A percentile compares a stretch with the other conserved stretches of the same genome.
These are phyloP conservation scores for Ursus arctos DNA, from an alignment of 2,113 vertebrate genomes.

Conservation along the genomic window DNA sequence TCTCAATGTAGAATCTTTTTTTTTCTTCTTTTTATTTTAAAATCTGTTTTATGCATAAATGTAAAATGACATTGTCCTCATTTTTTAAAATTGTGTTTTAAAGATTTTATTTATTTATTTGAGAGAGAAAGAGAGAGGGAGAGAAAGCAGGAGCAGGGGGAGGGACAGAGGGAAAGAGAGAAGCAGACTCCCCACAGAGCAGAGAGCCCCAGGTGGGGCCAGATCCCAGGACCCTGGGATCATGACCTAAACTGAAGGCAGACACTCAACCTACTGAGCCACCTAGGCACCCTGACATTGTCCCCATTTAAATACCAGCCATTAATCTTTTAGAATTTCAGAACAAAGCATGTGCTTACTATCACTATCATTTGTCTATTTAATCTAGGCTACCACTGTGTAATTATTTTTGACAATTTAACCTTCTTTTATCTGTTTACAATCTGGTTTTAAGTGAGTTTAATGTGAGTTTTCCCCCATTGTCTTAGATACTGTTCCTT, in stretches of 20 bases:
- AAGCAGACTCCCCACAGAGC: background rate
- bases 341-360: background rate
- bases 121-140: background rate
- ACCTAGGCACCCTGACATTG: background rate
- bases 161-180: background rate
- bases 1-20: background rate
- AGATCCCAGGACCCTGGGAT: background rate
- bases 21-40: conserved; percentile 37
- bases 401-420: conserved; percentile 39
- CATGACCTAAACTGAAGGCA: background rate
- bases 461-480: background rate
- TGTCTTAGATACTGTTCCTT: background rate
- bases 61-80: background rate
- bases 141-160: background rate
- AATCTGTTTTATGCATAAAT: conserved; percentile 35
- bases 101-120: background rate
- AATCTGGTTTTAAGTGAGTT: conserved; percentile 7
- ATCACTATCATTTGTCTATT: background rate
- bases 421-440: conserved; percentile 11
- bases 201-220: no score
- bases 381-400: background rate
- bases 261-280: background rate
- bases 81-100: background rate
- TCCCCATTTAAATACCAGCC: conserved; percentile 25
- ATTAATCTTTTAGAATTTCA: conserved; percentile 39